These are phyloP conservation scores for Pteronura brasiliensis DNA, from an alignment of 2,113 vertebrate genomes.

Conservation along the genomic window DNA sequence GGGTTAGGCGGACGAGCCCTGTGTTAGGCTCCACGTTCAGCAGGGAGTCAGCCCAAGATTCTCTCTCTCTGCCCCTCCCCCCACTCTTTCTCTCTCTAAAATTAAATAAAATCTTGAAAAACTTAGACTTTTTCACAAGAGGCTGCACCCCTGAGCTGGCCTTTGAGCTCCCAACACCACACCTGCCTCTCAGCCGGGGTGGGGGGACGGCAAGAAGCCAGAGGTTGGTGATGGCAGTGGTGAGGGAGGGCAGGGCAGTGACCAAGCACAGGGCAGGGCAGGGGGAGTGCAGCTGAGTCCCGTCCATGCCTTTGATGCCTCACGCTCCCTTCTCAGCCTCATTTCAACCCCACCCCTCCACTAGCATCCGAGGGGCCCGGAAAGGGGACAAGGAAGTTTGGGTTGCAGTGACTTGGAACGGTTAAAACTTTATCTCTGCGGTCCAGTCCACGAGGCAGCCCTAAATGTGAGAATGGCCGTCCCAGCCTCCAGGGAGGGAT, in stretches of 20 bases:
- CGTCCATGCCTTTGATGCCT: too few relatives aligned
- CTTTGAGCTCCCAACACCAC: too few relatives aligned
- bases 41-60: background rate
- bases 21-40: too few relatives aligned
- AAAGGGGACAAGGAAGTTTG: background rate
- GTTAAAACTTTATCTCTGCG: background rate
- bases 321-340: too few relatives aligned
- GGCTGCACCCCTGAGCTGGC: background rate
- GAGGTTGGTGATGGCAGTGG: background rate
- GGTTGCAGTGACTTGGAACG: background rate
- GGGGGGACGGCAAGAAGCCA: background rate
- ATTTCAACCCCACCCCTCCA: too few relatives aligned
- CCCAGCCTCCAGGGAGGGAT: accelerated
- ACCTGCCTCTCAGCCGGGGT: background rate
- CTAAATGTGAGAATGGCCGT: too few relatives aligned
- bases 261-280: background rate
- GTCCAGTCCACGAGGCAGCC: too few relatives aligned
- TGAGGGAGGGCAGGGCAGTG: too few relatives aligned
- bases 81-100: background rate
- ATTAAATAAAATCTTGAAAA: background rate
- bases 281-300: background rate
- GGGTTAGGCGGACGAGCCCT: too few relatives aligned
- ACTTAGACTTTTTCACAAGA: background rate
- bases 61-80: background rate
- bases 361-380: background rate